Conservation (phyloP, 1,140 invertebrate species). For the Leptinotarsa undecemlineata region DNA sequence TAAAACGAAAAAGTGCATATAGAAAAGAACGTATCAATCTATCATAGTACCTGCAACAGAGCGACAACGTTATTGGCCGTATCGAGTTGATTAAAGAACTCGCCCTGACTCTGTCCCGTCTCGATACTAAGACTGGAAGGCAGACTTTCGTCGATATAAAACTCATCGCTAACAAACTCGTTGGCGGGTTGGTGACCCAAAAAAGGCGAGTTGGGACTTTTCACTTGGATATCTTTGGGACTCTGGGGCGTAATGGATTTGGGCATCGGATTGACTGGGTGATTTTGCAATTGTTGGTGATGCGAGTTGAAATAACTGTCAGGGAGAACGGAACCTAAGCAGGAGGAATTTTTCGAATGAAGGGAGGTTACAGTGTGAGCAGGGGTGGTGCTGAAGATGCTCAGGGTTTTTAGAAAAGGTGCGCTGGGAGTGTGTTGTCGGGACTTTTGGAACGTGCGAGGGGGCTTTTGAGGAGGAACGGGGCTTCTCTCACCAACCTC, state of each 20-base stretch:
- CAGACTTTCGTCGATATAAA: constrained; percentile 85
- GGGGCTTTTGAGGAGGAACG: constrained; percentile 52
- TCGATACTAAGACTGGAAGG: constrained; percentile 69
- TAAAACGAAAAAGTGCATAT: constrained; percentile 19
- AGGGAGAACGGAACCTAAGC: constrained; percentile 47
- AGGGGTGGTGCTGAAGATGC: constrained; percentile 44
- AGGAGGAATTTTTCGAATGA: constrained; percentile 52
- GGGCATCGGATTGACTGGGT: constrained; percentile 49
- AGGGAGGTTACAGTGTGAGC: constrained; percentile 51
- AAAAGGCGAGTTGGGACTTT: constrained; percentile 38
- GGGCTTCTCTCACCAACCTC: constrained; percentile 27
- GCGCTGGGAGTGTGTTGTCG: constrained; percentile 22
- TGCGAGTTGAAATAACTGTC: constrained; percentile 54
- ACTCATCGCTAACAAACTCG: constrained; percentile 79
- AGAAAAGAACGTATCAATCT: constrained; percentile 10
- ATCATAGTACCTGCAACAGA: constrained; percentile 64
- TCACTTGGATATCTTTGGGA: constrained; percentile 34
- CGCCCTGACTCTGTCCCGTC: constrained; percentile 61
- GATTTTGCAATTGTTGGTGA: constrained; percentile 44
- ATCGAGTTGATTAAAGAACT: constrained; percentile 57
- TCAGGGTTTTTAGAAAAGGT: constrained; percentile 27
- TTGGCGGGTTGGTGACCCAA: constrained; percentile 45
- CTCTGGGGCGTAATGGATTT: constrained; percentile 46
- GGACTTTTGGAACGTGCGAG: constrained; percentile 51
- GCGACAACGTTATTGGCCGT: constrained; percentile 68